Conservation (phyloP, 2,888 invertebrate species). For the Osmoderma eremita region DNA sequence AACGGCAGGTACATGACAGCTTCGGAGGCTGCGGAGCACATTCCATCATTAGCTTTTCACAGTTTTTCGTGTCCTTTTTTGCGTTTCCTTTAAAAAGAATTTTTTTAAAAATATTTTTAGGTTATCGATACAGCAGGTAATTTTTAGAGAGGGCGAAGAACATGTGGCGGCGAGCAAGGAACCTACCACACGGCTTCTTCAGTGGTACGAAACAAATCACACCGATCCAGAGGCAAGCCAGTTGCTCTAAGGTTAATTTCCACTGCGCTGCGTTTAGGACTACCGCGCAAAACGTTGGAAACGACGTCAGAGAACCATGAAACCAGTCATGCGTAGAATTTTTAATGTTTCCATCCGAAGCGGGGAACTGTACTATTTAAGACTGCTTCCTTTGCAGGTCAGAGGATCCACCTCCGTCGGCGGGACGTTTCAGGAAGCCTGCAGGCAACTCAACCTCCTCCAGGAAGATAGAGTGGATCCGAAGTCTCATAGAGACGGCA, state of each 20-base stretch:
- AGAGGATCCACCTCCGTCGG: conserved; percentile 47
- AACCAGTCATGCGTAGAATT: not conserved
- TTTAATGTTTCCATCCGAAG: conserved; percentile 25
- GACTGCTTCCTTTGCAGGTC: conserved; percentile 49
- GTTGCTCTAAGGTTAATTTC: conserved; percentile 48
- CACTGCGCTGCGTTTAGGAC: conserved; percentile 36
- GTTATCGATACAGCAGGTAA: conserved; percentile 38
- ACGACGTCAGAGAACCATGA: not conserved
- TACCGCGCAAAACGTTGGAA: not conserved
- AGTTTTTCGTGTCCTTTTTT: not conserved
- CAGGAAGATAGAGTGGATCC: conserved; percentile 10
- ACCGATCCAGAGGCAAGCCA: conserved; percentile 44
- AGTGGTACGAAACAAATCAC: conserved; percentile 51
- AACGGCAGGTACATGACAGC: conserved; percentile 54
- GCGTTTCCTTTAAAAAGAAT: too few species aligned
- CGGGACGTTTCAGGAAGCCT: not conserved
- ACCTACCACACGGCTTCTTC: conserved; percentile 50
- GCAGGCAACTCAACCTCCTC: conserved; percentile 2
- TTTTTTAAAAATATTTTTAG: too few species aligned
- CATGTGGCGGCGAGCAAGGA: conserved; percentile 36
- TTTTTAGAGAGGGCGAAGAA: conserved; percentile 35
- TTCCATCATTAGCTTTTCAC: not conserved
- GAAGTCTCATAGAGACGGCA: conserved; percentile 44
- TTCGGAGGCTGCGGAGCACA: not conserved
- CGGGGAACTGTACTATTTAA: conserved; percentile 45